phyloP scores from a whole-genome alignment of 2,113 vertebrate genomes.

The Corythornis madagascariensis region DNA sequence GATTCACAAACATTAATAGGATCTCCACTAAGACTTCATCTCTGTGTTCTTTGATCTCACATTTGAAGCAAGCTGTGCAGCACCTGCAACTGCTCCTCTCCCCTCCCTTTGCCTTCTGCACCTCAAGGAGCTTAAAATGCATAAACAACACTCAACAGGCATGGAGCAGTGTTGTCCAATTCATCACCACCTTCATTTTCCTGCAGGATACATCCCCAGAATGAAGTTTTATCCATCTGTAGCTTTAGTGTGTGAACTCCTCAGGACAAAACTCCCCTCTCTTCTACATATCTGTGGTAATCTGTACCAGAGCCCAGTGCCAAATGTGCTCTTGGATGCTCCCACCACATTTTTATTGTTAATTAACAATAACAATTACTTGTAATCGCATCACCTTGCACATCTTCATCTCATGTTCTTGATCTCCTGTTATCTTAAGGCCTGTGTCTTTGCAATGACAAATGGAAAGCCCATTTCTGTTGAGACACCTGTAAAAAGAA shows the following conservation, averaged over 20 bases:
- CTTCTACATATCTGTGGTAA: fast-evolving
- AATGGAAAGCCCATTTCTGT: not conserved
- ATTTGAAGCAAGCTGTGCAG: not conserved
- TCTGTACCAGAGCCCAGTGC: not conserved
- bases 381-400: not conserved
- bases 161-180: not conserved
- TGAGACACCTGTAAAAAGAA: not conserved
- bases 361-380: not conserved
- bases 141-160: not conserved
- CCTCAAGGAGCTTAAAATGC: not conserved
- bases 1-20: not conserved
- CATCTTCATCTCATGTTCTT: not conserved
- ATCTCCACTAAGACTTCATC: not conserved
- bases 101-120: not conserved
- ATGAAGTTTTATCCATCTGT: not conserved
- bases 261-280: not conserved
- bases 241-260: not conserved
- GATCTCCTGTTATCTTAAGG: not conserved
- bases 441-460: not conserved
- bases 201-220: not conserved
- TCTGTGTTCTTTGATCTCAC: not conserved
- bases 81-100: not conserved
- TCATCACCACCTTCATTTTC: not conserved
- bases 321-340: not conserved
- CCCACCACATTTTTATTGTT: not conserved